Evolutionary conservation across 2,888 invertebrate species (phyloP), one percentile per base, ranked within the genome.

Genomic region (Parelbella ahira): DNA sequence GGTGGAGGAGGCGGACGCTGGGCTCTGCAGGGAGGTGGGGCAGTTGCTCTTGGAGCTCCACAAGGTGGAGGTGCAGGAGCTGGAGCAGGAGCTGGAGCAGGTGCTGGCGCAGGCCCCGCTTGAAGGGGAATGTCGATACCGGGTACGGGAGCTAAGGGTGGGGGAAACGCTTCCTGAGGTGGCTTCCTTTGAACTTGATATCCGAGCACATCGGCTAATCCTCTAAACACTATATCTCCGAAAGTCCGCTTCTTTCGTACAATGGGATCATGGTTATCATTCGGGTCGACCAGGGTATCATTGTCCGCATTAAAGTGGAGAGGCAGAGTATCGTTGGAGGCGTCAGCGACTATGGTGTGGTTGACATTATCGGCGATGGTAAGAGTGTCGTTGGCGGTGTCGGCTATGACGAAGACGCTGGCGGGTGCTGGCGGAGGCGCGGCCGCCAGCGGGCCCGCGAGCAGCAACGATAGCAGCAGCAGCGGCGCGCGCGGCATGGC

Each of bases 241-340:
- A 88, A 88, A 0, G 88, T 88, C 37, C 88, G 60, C 56, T 88
- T 88, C 66, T 77, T 78, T n/a, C 88, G 63, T 30, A 87, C 81
- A 15, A 87, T 61, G 4, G 81, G 75, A 29, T 73, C 80, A 41
- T 73, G 71, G 5, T 73, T 69, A 1, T 63, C 69, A 36, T 74
- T 71, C 0, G 60, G 39, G 1, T 67, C 68, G 3, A 57, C 49
- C 20, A 67, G 48, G n/a, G 68, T 68, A 27, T 62, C 68, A 47
- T 74, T 53, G 29, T 50, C 53, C 15, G 42, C 54, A 13, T 50
- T 50, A 23, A 51, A 43, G 2, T 49, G 41, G 11, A 49, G 38
- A 2, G 30, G 5, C 7, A 28, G 5, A 15, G 39, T 32, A 4
- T 54, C 53, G 13, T 56, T 48, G 45, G 57, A 51, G 4, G 52